A percentile compares a stretch with the other conserved stretches of the same genome.
phyloP scores from a whole-genome alignment of 2,888 invertebrate species.

The Noctua janthina region DNA sequence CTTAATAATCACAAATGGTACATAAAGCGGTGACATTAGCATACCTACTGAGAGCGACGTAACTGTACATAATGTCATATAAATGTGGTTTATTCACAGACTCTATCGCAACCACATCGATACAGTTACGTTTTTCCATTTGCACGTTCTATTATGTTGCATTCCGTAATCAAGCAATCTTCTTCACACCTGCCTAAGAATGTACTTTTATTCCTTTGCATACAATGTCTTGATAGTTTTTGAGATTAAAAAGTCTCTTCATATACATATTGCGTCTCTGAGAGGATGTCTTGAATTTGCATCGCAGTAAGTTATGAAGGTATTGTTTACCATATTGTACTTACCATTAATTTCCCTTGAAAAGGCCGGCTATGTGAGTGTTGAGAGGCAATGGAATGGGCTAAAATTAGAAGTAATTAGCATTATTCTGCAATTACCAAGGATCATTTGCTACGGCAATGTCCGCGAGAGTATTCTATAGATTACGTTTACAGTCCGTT shows the following conservation, averaged over 20 bases:
- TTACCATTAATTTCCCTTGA: conserved; percentile 3
- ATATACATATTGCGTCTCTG: background rate
- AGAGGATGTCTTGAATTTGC: background rate
- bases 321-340: conserved; percentile 42
- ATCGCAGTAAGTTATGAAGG: conserved; percentile 39
- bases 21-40: conserved; percentile 69
- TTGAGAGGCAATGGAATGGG: conserved; percentile 13
- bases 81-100: conserved; percentile 75
- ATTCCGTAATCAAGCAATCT: conserved; percentile 54
- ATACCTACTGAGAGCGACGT: conserved; percentile 66
- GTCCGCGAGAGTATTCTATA: conserved; percentile 14
- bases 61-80: conserved; percentile 77
- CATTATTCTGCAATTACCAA: conserved; percentile 31
- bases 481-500: conserved; percentile 3
- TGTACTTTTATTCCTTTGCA: conserved; percentile 44
- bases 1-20: conserved; percentile 51
- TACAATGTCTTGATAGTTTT: conserved; percentile 43
- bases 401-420: conserved; percentile 43
- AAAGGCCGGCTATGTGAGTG: background rate
- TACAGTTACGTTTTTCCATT: conserved; percentile 70
- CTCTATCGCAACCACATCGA: conserved; percentile 72
- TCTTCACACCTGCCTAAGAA: conserved; percentile 47
- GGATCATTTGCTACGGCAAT: conserved; percentile 31
- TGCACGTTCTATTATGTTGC: conserved; percentile 42
- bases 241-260: conserved; percentile 42